A percentile compares a stretch with the other conserved stretches of the same genome.
Evolutionary conservation across 2,113 vertebrate genomes (phyloP).

Genomic region (Sinocyclocheilus maitianheensis): DNA sequence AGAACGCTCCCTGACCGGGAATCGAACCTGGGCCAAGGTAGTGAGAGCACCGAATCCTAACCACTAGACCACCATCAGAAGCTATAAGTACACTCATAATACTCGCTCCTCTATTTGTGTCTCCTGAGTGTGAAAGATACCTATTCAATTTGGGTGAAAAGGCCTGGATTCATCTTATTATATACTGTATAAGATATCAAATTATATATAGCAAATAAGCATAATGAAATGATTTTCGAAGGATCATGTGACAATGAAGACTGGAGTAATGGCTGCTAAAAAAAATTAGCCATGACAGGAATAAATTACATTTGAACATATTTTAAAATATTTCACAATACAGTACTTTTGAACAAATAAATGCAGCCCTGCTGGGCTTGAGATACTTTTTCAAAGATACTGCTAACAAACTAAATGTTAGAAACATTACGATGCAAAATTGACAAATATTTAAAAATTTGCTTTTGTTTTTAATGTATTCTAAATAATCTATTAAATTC

Average conservation of each 20-base stretch:
- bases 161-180: background rate
- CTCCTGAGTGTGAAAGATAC: background rate
- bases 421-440: background rate
- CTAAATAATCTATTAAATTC: background rate
- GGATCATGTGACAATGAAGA: background rate
- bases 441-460: background rate
- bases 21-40: conserved; percentile 62
- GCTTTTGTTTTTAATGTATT: background rate
- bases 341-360: no score
- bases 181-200: background rate
- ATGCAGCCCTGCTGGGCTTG: no score
- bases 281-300: background rate
- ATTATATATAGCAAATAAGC: background rate
- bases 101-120: background rate
- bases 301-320: no score
- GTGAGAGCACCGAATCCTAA: conserved; percentile 67
- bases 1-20: no score
- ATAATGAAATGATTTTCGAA: background rate
- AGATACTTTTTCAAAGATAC: background rate
- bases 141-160: background rate
- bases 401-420: background rate
- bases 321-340: no score
- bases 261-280: no score
- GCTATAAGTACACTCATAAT: conserved; percentile 53
- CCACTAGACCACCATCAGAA: conserved; percentile 67